These are phyloP conservation scores for Vombatus ursinus DNA, from an alignment of 2,113 vertebrate species.

Conservation along the genomic window DNA sequence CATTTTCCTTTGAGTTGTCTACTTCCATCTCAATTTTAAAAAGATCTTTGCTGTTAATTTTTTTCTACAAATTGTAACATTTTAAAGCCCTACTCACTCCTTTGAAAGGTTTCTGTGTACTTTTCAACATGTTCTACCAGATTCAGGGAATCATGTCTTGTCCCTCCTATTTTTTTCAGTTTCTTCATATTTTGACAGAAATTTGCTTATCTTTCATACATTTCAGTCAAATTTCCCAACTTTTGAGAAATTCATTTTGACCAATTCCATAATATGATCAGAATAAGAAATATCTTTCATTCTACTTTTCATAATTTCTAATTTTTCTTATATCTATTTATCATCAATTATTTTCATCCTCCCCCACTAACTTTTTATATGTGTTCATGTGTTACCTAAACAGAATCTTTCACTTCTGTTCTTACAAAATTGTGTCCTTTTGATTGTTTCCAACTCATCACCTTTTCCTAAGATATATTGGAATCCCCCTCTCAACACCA, in stretches of 20 bases:
- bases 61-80: background rate
- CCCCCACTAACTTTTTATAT: too few species aligned
- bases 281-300: background rate
- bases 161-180: background rate
- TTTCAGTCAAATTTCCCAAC: background rate
- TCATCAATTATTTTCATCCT: background rate
- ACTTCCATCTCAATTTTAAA: background rate
- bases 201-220: background rate
- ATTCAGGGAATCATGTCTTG: background rate
- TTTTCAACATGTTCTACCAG: background rate
- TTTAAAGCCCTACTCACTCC: background rate
- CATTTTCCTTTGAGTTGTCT: background rate
- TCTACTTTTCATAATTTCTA: background rate
- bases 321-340: background rate
- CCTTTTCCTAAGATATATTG: background rate
- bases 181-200: background rate
- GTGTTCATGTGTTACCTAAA: background rate
- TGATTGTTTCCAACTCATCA: background rate
- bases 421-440: background rate
- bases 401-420: background rate
- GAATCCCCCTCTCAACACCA: background rate
- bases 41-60: background rate
- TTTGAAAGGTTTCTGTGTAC: background rate
- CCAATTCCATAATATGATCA: background rate
- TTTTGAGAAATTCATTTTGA: slow-evolving; percentile 27